Base-by-base conservation (phyloP, 2,888 invertebrate genomes). In the Antheraea yamamai region DNA sequence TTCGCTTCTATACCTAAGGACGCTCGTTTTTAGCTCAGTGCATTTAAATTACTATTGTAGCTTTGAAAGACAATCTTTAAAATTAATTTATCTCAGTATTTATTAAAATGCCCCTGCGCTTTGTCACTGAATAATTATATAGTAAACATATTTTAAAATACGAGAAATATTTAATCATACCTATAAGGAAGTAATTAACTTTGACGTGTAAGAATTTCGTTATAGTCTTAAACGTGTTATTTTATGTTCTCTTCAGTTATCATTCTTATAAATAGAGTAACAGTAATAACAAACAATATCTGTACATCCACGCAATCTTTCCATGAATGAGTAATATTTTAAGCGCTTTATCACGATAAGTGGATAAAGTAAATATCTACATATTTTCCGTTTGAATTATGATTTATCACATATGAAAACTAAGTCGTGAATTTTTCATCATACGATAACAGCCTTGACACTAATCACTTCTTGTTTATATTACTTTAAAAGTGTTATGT, bases 401-500 rank as follows among this genome's bases (percentile, higher is more conserved):
- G 39, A 39, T 70, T 81, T 83, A 83, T 85, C 82, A 76, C 74
- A 76, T 78, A 77, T 78, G 76, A 75, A 78, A 82, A 81, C 77
- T 75, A 79, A 83, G 82, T 80, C 82, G 78, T 82, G 78, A 78
- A 81, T 83, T 81, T 81, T 76, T 79, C 79, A 74, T 39, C 75
- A 76, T 71, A n/a, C n/a, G 23, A 23, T 71, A 73, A 64, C 73
- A 78, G 79, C 84, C 86, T 82, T 85, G 84, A 81, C 85, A 83
- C 81, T 81, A 82, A 83, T 85, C 72, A 81, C 74, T 75, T 74
- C 72, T 70, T 80, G 76, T 82, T 83, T 78, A 78, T 73, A 74
- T 78, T 79, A 75, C 76, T 74, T 76, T 74, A 51, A 78, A 76
- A 70, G 72, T 51, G 74, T 80, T 75, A 61, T 79, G 55, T 76